phyloP scores from a whole-genome alignment of 2,888 invertebrate species.

The Eurois occulta region DNA sequence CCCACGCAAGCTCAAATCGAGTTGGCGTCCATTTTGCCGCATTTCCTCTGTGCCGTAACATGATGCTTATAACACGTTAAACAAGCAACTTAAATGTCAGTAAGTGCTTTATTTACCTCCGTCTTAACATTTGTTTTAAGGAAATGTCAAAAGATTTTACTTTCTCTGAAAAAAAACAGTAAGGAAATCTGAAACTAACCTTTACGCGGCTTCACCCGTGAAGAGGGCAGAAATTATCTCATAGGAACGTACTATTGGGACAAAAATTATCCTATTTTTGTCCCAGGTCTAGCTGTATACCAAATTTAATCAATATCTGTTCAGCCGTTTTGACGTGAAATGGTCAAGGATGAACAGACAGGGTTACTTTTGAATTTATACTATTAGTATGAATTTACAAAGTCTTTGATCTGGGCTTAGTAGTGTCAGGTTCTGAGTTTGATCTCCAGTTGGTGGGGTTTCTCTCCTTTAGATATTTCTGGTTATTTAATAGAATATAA shows the following conservation, averaged over 20 bases:
- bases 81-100: constrained; percentile 22
- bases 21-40: constrained; percentile 31
- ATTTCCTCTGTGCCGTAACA: constrained; percentile 30
- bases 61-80: constrained; percentile 27
- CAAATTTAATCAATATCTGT: background rate
- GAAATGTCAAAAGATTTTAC: background rate
- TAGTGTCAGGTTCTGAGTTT: background rate
- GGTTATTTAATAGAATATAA: too few species aligned
- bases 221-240: background rate
- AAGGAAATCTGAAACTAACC: background rate
- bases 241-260: background rate
- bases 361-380: background rate
- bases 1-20: constrained; percentile 43
- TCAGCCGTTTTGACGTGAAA: background rate
- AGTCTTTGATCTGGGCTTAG: background rate
- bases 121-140: background rate
- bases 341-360: background rate
- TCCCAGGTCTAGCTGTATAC: background rate
- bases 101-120: background rate
- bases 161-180: background rate
- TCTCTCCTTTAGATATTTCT: too few species aligned
- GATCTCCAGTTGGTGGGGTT: too few species aligned
- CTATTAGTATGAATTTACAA: background rate
- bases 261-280: background rate
- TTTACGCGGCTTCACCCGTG: background rate